Conservation (phyloP, 2,888 invertebrate genomes). For the Pterostichus niger region DNA sequence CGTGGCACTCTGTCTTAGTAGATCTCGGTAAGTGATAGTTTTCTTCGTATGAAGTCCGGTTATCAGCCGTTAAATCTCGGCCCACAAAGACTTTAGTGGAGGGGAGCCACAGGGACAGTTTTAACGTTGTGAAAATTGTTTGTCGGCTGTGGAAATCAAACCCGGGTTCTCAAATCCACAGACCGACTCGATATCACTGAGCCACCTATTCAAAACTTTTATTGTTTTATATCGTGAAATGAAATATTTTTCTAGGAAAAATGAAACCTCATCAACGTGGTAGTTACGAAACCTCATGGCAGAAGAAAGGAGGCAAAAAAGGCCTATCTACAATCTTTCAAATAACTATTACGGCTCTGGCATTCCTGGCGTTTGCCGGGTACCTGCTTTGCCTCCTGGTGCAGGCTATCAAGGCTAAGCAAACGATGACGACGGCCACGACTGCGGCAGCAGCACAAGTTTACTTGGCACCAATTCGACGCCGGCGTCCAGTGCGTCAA, state of each 20-base stretch:
- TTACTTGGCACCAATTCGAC: constrained; percentile 30
- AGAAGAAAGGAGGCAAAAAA: constrained; percentile 78
- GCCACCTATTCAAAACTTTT: too few relatives aligned
- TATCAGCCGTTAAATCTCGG: too few relatives aligned
- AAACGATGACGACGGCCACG: constrained; percentile 69
- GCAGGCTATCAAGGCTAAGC: constrained; percentile 86
- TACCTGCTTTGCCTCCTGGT: constrained; percentile 89
- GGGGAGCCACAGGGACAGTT: too few relatives aligned
- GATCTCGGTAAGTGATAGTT: too few relatives aligned
- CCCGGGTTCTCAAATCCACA: too few relatives aligned
- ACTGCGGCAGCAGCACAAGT: constrained; percentile 17
- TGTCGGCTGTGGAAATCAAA: too few relatives aligned
- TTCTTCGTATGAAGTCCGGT: too few relatives aligned
- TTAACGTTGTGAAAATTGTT: too few relatives aligned
- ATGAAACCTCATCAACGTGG: constrained; percentile 71
- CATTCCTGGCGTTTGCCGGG: constrained; percentile 92
- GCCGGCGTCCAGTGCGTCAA: constrained; percentile 57
- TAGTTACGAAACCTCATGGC: constrained; percentile 71
- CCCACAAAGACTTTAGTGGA: too few relatives aligned
- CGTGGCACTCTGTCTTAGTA: too few relatives aligned
- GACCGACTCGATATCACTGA: too few relatives aligned
- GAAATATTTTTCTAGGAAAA: constrained; percentile 46
- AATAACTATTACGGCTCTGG: constrained; percentile 87
- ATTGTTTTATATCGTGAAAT: too few relatives aligned
- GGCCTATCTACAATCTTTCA: constrained; percentile 86